These are phyloP conservation scores for Idaea biselata DNA, from an alignment of 2,888 invertebrate genomes.

Conservation along the genomic window DNA sequence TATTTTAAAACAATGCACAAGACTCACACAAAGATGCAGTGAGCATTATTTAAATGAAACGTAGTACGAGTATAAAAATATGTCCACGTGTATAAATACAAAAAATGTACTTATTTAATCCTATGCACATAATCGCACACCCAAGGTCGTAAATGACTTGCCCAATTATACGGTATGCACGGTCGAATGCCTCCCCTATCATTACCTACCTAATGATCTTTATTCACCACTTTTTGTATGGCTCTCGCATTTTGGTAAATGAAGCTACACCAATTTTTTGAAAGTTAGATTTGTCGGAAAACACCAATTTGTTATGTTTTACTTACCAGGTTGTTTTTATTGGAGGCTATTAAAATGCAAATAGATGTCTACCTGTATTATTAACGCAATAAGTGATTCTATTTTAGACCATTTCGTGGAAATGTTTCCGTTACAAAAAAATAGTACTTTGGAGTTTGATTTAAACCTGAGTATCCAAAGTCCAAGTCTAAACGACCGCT, in stretches of 20 bases:
- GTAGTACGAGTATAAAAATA: too few relatives aligned
- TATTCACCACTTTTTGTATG: conserved; percentile 36
- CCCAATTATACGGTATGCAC: conserved; percentile 52
- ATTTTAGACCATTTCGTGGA: neutral
- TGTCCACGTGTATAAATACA: neutral
- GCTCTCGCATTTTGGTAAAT: conserved; percentile 9
- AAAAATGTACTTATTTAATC: neutral
- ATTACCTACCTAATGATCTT: conserved; percentile 39
- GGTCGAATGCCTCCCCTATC: conserved; percentile 31
- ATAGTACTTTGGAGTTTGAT: neutral
- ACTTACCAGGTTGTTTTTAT: neutral
- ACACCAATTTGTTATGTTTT: conserved; percentile 3
- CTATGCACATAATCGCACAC: conserved; percentile 2
- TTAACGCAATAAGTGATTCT: neutral
- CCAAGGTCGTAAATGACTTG: conserved; percentile 38
- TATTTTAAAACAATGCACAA: too few relatives aligned
- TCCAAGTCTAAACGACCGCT: neutral
- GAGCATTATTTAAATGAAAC: too few relatives aligned
- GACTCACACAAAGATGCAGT: too few relatives aligned
- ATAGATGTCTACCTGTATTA: neutral
- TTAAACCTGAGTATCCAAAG: neutral
- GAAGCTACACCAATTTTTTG: conserved; percentile 1
- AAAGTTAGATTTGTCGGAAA: conserved; percentile 5
- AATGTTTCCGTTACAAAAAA: neutral
- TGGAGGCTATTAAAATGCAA: neutral